These are phyloP conservation scores for Brachypterus glaber DNA, from an alignment of 2,888 invertebrate genomes.

Conservation along the genomic window DNA sequence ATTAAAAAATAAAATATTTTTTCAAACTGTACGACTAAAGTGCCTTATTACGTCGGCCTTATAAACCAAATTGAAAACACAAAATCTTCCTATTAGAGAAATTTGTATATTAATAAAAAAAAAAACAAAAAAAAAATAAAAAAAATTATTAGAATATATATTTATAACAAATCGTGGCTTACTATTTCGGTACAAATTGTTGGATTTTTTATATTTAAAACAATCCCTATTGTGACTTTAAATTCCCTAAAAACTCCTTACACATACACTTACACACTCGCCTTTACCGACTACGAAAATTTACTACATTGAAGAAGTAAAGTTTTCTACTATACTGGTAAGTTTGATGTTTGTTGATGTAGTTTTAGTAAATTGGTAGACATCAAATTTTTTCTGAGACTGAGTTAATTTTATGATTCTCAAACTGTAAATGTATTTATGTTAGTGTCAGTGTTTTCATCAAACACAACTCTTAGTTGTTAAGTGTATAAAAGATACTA, in stretches of 20 bases:
- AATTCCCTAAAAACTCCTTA: conserved; percentile 5
- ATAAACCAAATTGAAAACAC: too few species aligned
- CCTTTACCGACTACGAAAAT: conserved; percentile 18
- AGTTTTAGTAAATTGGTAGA: too few species aligned
- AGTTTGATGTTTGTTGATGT: conserved; percentile 17
- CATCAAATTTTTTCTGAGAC: too few species aligned
- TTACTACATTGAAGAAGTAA: conserved; percentile 15
- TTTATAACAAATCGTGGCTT: conserved; percentile 32
- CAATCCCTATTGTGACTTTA: conserved; percentile 27
- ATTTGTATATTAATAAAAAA: conserved; percentile 39
- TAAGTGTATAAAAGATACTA: too few species aligned
- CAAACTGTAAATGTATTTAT: too few species aligned
- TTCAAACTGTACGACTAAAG: conserved; percentile 39
- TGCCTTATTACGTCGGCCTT: conserved; percentile 43
- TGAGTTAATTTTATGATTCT: too few species aligned
- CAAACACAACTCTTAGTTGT: too few species aligned
- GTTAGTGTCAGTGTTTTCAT: too few species aligned
- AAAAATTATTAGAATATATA: conserved; percentile 26
- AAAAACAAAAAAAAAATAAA: conserved; percentile 30
- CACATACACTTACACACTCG: background rate
- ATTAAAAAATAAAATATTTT: conserved; percentile 34
- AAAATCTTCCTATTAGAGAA: conserved; percentile 34
- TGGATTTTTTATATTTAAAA: too few species aligned
- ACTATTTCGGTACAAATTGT: conserved; percentile 32
- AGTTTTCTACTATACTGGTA: conserved; percentile 13